A percentile compares a stretch with the other conserved stretches of the same genome.
Evolutionary conservation across 2,113 vertebrate genomes (phyloP).

Genomic region (Strix uralensis): DNA sequence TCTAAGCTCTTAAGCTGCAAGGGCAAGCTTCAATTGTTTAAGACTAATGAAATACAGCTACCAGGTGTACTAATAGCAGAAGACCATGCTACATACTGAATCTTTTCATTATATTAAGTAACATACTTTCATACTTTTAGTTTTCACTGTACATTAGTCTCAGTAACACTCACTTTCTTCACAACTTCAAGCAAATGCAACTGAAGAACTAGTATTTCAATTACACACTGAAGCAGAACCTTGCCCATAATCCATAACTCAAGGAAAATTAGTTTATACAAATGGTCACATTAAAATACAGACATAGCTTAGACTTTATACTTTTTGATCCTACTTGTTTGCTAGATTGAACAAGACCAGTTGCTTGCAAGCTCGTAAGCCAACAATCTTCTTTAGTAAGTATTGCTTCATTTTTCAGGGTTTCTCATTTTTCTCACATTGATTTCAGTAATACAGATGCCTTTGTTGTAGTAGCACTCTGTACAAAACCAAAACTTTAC

Average conservation of each 20-base stretch:
- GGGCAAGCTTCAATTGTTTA: neutral
- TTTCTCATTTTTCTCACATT: neutral
- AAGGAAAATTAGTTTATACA: neutral
- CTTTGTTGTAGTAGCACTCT: neutral
- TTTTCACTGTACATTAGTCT: neutral
- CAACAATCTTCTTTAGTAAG: neutral
- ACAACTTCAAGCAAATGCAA: neutral
- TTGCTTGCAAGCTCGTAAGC: neutral
- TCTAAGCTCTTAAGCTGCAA: neutral
- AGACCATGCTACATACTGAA: neutral
- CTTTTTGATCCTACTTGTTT: neutral
- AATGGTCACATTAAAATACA: neutral
- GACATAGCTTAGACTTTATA: neutral
- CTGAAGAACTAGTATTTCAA: neutral
- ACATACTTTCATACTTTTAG: neutral
- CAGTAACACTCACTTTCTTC: neutral
- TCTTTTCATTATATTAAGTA: neutral
- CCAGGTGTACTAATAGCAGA: neutral
- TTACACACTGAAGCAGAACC: neutral
- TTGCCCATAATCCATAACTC: neutral
- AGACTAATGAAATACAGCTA: neutral
- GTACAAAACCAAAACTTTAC: neutral
- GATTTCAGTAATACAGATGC: neutral
- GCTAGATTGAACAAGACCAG: neutral
- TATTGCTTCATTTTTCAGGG: neutral